These are phyloP conservation scores for Mionectes macconnelli DNA, from an alignment of 2,113 vertebrate genomes.

Conservation along the genomic window DNA sequence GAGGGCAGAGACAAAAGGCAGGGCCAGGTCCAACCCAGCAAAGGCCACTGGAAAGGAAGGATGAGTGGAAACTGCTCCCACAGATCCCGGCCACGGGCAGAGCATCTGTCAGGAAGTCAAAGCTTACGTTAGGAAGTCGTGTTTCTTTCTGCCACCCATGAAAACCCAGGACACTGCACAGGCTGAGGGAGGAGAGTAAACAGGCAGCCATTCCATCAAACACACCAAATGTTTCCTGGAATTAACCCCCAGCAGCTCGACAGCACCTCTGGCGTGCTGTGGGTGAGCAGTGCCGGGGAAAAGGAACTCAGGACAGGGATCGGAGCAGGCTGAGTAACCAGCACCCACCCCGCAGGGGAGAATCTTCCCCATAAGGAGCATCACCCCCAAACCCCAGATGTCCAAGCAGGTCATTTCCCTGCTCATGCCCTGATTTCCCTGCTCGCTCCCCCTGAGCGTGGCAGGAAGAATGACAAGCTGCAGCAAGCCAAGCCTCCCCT, in stretches of 20 bases:
- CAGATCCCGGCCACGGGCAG: not conserved
- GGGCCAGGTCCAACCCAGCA: not conserved
- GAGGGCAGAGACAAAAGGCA: not conserved
- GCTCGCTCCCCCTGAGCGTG: not conserved
- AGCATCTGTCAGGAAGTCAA: conserved; percentile 20
- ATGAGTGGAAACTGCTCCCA: not conserved
- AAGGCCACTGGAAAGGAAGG: conserved; percentile 25
- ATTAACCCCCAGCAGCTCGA: not conserved
- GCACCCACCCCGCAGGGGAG: not conserved
- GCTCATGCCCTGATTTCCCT: not conserved
- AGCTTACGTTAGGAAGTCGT: not conserved
- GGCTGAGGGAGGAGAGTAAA: not conserved
- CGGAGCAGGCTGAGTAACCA: not conserved
- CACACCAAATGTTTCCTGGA: conserved; percentile 4
- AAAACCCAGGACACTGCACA: conserved; percentile 13
- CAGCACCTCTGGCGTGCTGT: not conserved
- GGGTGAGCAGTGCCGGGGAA: not conserved
- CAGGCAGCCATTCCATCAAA: conserved; percentile 8
- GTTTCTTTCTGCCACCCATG: not conserved
- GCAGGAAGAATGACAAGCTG: not conserved
- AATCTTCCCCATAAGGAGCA: not conserved
- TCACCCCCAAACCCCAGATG: not conserved
- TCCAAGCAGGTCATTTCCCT: not conserved
- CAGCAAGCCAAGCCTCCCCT: not conserved
- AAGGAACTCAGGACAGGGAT: not conserved